Percentiles rank a stretch among this genome's conserved stretches.
phyloP scores from a whole-genome alignment of 2,888 invertebrate species.

The Thecocarcelia acutangulata region DNA sequence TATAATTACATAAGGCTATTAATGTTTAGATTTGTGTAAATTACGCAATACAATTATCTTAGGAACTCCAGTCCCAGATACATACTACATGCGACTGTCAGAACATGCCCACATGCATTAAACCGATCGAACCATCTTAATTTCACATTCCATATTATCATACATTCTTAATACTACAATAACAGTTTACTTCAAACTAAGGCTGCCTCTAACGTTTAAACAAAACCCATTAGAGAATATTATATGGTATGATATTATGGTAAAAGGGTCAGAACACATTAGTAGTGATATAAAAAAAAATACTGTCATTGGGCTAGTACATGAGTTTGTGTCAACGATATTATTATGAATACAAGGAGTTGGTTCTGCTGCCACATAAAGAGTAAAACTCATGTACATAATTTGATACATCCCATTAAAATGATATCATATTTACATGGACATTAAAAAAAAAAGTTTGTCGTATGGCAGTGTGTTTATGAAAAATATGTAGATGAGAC shows the following conservation, averaged over 20 bases:
- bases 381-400: slow-evolving; percentile 17
- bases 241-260: slow-evolving; percentile 38
- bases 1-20: no score
- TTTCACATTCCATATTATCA: no score
- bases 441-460: not conserved
- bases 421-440: not conserved
- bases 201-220: slow-evolving; percentile 26
- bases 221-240: slow-evolving; percentile 51
- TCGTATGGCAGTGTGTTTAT: no score
- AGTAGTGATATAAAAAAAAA: slow-evolving; percentile 22
- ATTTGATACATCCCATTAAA: no score
- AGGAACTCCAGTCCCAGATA: no score
- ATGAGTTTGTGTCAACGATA: not conserved
- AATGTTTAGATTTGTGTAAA: no score
- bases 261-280: slow-evolving; percentile 43
- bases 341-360: not conserved
- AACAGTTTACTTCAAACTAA: not conserved
- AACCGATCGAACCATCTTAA: no score
- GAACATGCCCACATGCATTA: no score
- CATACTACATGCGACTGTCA: no score
- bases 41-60: no score
- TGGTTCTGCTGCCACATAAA: not conserved
- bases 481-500: no score
- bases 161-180: no score
- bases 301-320: slow-evolving; percentile 16